These are phyloP conservation scores for Acleris cristana DNA, from an alignment of 2,888 invertebrate species.

Conservation along the genomic window DNA sequence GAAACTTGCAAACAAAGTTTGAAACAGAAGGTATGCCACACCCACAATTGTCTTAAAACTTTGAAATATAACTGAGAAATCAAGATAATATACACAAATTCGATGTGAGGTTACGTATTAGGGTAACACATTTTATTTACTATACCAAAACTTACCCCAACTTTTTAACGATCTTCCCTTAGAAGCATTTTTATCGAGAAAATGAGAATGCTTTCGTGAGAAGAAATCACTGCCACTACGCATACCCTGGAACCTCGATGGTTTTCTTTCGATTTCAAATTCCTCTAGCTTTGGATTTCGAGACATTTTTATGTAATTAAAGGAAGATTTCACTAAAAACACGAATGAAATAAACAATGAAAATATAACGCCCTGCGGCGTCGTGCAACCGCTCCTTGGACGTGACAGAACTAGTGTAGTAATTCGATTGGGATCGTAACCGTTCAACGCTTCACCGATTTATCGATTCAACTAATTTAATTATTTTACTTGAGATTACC, in stretches of 20 bases:
- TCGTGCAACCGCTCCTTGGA: constrained; percentile 31
- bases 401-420: constrained; percentile 37
- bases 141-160: constrained; percentile 76
- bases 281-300: constrained; percentile 67
- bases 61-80: constrained; percentile 17
- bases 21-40: constrained; percentile 23
- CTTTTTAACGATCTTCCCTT: constrained; percentile 74
- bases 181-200: constrained; percentile 26
- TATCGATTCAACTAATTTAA: constrained; percentile 16
- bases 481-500: neutral
- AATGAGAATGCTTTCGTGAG: constrained; percentile 43
- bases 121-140: neutral
- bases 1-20: constrained; percentile 27
- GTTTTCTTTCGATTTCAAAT: constrained; percentile 70
- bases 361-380: constrained; percentile 27
- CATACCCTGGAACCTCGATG: constrained; percentile 48
- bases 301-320: constrained; percentile 51
- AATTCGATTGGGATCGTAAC: neutral
- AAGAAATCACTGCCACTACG: constrained; percentile 57
- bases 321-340: constrained; percentile 8
- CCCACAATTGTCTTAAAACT: constrained; percentile 19
- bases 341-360: constrained; percentile 29
- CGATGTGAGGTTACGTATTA: neutral
- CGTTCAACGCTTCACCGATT: constrained; percentile 6
- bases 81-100: neutral